phyloP scores from a whole-genome alignment of 2,113 vertebrate genomes.

The Guaruba guarouba region DNA sequence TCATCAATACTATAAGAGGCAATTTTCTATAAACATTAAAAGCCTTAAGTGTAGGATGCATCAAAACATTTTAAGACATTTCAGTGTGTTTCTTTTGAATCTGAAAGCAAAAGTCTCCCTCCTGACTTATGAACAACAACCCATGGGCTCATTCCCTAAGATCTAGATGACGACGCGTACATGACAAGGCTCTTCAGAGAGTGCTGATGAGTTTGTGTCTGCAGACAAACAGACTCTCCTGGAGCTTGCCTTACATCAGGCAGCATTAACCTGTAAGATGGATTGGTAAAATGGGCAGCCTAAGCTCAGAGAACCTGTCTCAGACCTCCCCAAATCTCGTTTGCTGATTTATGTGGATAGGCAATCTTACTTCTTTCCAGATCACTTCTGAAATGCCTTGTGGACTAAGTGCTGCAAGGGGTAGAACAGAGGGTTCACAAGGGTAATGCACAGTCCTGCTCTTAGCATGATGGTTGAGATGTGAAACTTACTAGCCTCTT shows the following conservation, averaged over 20 bases:
- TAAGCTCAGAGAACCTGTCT: background rate
- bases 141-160: background rate
- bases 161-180: background rate
- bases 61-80: background rate
- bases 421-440: background rate
- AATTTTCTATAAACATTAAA: slow-evolving; percentile 56
- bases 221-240: background rate
- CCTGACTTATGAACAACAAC: background rate
- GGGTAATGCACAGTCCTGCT: background rate
- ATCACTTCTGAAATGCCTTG: background rate
- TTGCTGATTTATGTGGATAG: background rate
- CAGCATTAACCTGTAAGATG: background rate
- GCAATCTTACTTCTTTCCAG: background rate
- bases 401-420: background rate
- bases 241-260: background rate
- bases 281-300: background rate
- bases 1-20: background rate
- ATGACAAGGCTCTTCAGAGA: background rate
- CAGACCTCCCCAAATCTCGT: background rate
- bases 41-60: slow-evolving; percentile 1
- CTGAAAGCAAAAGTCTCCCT: background rate
- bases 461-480: background rate
- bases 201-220: background rate
- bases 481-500: background rate
- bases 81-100: background rate